Evolutionary conservation across 2,113 vertebrate genomes (phyloP).

Genomic region (Rissa tridactyla): DNA sequence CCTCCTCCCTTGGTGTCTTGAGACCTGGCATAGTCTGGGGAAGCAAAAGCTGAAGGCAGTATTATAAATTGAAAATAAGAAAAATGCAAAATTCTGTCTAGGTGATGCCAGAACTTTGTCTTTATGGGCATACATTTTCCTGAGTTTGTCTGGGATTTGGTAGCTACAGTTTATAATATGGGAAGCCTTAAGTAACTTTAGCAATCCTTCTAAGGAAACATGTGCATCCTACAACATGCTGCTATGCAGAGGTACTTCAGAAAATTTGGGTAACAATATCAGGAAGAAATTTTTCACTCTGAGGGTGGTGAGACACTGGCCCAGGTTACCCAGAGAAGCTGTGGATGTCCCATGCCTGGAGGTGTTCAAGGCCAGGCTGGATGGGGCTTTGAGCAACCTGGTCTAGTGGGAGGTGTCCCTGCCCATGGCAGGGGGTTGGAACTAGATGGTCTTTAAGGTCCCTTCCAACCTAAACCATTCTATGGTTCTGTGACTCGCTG

Average conservation of each 20-base stretch:
- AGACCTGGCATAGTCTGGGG: not conserved
- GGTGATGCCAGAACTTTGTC: not conserved
- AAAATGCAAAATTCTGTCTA: not conserved
- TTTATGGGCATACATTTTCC: rapidly evolving
- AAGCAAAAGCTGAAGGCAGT: not conserved
- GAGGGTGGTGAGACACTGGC: not conserved
- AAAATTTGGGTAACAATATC: not conserved
- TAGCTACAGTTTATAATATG: not conserved
- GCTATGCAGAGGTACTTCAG: not conserved
- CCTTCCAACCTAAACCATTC: not conserved
- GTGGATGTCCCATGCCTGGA: not conserved
- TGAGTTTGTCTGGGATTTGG: not conserved
- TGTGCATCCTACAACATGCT: not conserved
- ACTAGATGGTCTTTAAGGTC: not conserved
- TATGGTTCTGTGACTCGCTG: not conserved
- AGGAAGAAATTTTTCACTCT: not conserved
- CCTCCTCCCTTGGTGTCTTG: not conserved
- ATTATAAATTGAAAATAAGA: not conserved
- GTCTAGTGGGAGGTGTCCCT: not conserved
- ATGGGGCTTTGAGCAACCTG: not conserved
- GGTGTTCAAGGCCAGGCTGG: not conserved
- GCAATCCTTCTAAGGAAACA: not conserved
- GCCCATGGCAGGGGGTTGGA: not conserved
- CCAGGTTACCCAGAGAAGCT: not conserved
- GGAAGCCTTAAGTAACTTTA: not conserved